phyloP scores from a whole-genome alignment of 2,797 vertebrate genomes.

The Todus mexicanus region DNA sequence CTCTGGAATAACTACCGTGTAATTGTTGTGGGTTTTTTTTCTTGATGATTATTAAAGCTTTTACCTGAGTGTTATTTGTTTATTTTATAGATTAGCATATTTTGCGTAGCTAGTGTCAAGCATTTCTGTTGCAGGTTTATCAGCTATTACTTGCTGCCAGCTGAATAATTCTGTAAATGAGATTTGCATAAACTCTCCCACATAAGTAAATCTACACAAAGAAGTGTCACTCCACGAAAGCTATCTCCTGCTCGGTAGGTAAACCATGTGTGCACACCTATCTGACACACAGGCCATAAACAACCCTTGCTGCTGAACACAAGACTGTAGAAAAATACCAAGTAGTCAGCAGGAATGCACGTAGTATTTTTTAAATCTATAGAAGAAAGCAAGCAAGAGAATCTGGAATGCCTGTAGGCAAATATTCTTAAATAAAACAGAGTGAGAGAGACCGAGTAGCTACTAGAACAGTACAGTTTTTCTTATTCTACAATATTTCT shows the following conservation, averaged over 20 bases:
- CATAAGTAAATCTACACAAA: neutral
- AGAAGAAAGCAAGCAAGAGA: neutral
- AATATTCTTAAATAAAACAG: neutral
- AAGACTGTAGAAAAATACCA: neutral
- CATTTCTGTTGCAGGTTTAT: neutral
- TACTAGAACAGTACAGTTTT: neutral
- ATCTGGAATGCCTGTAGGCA: neutral
- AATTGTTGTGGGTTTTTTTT: neutral
- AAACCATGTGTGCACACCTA: neutral
- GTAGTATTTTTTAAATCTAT: neutral
- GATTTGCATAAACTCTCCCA: constrained; percentile 1
- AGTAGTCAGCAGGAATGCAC: neutral
- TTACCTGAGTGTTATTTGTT: neutral
- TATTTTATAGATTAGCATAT: constrained; percentile 9
- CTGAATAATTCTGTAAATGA: constrained; percentile 41
- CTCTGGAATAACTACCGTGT: neutral
- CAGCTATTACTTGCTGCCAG: neutral
- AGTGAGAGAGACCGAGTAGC: neutral
- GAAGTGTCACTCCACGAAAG: neutral
- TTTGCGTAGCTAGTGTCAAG: neutral
- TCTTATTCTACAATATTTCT: neutral
- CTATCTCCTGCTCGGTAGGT: neutral
- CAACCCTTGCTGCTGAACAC: neutral
- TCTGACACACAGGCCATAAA: neutral
- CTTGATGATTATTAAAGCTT: neutral